Percentiles rank a stretch among this genome's conserved stretches.
Evolutionary conservation across 2,888 invertebrate genomes (phyloP).

Genomic region (Ennomos erosarius): DNA sequence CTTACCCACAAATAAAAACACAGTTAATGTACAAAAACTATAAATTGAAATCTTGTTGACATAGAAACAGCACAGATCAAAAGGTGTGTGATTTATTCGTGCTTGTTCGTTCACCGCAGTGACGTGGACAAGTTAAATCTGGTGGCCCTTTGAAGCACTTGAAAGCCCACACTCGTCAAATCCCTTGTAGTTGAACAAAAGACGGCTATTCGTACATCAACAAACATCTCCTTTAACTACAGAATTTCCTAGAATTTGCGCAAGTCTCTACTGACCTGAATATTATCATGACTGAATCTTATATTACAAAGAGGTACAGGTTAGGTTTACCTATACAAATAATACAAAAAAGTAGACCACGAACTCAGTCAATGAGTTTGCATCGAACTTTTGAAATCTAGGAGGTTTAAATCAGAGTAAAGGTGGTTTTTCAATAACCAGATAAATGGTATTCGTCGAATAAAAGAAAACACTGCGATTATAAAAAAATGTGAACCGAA

Average conservation of each 20-base stretch:
- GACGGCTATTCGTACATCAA: slow-evolving; percentile 43
- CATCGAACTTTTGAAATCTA: no score
- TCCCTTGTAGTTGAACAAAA: slow-evolving; percentile 51
- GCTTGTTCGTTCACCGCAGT: slow-evolving; percentile 26
- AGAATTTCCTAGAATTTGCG: slow-evolving; percentile 56
- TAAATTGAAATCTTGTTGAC: slow-evolving; percentile 4
- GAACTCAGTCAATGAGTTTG: no score
- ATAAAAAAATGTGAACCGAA: no score
- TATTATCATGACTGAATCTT: slow-evolving; percentile 1
- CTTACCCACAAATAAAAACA: no score
- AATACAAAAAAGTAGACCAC: no score
- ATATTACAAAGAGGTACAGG: no score
- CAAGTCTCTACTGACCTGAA: slow-evolving; percentile 31
- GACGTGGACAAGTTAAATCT: slow-evolving; percentile 48
- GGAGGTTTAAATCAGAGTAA: no score
- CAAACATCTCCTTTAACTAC: slow-evolving; percentile 55
- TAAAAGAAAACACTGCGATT: no score
- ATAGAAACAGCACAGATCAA: slow-evolving; percentile 13
- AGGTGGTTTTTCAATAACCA: no score
- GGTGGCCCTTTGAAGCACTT: slow-evolving; percentile 50
- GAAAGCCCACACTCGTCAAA: slow-evolving; percentile 47
- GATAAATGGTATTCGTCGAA: no score
- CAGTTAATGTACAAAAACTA: no score
- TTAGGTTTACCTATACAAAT: no score
- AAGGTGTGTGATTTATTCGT: slow-evolving; percentile 32